Base-by-base conservation (phyloP, 1,140 invertebrate genomes). In the Eueides isabella region DNA sequence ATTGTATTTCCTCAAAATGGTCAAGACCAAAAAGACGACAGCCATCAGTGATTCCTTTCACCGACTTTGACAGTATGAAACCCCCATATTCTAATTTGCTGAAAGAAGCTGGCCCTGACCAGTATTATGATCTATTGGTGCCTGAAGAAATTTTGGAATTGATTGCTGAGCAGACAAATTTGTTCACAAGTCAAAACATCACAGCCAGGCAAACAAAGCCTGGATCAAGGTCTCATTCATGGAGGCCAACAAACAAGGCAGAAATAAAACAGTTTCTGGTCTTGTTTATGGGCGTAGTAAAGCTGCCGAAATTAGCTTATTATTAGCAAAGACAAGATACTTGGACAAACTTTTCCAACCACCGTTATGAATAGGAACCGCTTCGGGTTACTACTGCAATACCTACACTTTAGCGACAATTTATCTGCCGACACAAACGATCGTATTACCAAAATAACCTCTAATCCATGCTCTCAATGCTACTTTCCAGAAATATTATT, bases 401-500 rank as follows among this genome's bases (percentile, higher is more conserved):
- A 41, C 35, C 35, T 38, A n/a, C 38, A 41, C 38, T 41, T 41
- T 41, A 41, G 38, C 38, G 72, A 80, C 74, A 82, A 84, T 75
- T 75, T 75, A 80, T 64, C 74, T 82, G 73, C 30, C 62, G 75
- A 82, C 72, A 80, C 61, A 75, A 80, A 77, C 73, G 82, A 82
- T 79, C 71, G 75, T 71, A 78, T 82, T 76, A 65, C 61, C 61
- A 81, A 78, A 81, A 78, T 81, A 79, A 78, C 74, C 71, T 75
- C 66, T 83, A 68, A 78, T 83, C 67, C 77, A 81, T 77, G 67
- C 71, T 69, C 71, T 90, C 61, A 80, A 79, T 76, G 80, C 68
- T 67, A 86, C 79, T 80, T 92, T 84, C 73, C 74, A 75, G 71
- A 76, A 88, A 78, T 85, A 86, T 80, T 86, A 87, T 69, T 82